Evolutionary conservation across 2,797 vertebrate genomes (phyloP).

Genomic region (Alosa sapidissima): DNA sequence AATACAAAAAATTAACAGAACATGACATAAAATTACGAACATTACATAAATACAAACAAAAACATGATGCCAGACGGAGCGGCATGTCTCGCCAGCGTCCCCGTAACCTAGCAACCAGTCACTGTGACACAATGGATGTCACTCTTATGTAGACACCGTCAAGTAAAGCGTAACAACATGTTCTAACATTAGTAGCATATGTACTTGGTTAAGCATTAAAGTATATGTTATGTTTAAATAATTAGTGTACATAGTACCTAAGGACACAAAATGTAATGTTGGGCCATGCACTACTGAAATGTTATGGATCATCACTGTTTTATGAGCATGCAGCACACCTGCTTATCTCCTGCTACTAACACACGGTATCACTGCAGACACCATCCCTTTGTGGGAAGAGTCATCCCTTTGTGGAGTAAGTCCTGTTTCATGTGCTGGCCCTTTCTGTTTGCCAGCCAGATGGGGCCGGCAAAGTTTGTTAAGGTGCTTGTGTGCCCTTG

Average conservation of each 20-base stretch:
- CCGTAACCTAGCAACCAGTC: no score
- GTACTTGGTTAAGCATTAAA: not conserved
- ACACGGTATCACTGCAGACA: not conserved
- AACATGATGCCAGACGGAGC: no score
- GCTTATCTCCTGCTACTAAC: not conserved
- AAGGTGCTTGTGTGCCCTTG: constrained; percentile 59
- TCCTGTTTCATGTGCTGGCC: not conserved
- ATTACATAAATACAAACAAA: no score
- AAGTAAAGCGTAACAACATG: no score
- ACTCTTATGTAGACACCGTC: no score
- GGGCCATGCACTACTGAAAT: not conserved
- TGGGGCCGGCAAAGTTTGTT: constrained; percentile 51
- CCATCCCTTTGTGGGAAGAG: no score
- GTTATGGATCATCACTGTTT: not conserved
- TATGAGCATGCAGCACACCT: not conserved
- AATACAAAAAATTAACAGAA: no score
- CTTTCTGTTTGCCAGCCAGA: constrained; percentile 52
- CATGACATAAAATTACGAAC: no score
- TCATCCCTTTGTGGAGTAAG: not conserved
- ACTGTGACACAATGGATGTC: no score
- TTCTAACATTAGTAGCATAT: not conserved
- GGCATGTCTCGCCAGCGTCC: no score
- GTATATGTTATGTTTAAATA: no score
- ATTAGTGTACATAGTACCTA: not conserved
- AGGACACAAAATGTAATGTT: not conserved